phyloP scores from a whole-genome alignment of 1,140 invertebrate species.

The Capitella teleta region DNA sequence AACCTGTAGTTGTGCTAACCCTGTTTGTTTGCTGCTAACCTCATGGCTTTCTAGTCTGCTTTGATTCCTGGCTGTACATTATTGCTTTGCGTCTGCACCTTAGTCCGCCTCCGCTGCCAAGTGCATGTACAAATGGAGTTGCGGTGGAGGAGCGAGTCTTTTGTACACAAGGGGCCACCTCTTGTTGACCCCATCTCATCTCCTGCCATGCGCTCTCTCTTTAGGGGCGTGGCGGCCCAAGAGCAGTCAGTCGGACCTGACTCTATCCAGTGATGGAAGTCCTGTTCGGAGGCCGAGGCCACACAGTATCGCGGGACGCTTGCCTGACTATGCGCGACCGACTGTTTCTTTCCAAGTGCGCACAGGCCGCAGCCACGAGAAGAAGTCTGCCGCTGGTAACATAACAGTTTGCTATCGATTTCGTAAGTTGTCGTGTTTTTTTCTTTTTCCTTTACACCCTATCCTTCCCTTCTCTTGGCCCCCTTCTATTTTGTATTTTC shows the following conservation, averaged over 20 bases:
- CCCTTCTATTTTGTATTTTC: neutral
- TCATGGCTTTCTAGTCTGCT: too few species aligned
- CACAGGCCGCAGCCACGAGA: constrained; percentile 7
- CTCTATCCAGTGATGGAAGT: constrained; percentile 3
- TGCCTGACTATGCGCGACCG: constrained; percentile 11
- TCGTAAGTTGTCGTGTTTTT: constrained; percentile 9
- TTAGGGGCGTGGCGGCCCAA: neutral
- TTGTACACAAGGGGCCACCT: neutral
- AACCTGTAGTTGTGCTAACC: too few species aligned
- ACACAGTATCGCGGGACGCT: constrained; percentile 10
- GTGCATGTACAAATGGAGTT: too few species aligned
- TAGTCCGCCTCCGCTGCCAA: too few species aligned
- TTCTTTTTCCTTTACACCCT: constrained; percentile 1
- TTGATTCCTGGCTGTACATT: too few species aligned
- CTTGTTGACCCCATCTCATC: neutral
- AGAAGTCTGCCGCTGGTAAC: constrained; percentile 7
- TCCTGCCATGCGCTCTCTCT: neutral
- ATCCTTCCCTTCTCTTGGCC: constrained; percentile 1
- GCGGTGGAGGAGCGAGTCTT: too few species aligned
- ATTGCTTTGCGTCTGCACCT: too few species aligned
- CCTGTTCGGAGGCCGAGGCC: constrained; percentile 8
- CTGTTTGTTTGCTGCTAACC: too few species aligned
- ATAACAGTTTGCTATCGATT: constrained; percentile 11
- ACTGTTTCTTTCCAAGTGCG: constrained; percentile 8
- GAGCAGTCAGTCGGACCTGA: constrained; percentile 3